A percentile compares a stretch with the other conserved stretches of the same genome.
phyloP scores from a whole-genome alignment of 1,140 invertebrate genomes.

The Bombus balteatus region DNA sequence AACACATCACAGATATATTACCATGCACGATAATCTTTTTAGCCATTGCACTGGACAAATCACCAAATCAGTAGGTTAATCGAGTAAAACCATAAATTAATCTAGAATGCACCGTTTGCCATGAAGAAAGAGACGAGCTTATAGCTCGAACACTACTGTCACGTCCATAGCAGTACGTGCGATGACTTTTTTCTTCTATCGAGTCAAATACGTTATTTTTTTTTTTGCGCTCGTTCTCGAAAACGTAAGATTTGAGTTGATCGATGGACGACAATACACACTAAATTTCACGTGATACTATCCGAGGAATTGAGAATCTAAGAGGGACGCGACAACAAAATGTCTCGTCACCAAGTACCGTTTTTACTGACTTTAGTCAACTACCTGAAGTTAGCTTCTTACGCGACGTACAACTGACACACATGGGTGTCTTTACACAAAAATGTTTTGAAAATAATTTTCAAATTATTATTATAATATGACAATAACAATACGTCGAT shows the following conservation, averaged over 20 bases:
- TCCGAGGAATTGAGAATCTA: constrained; percentile 19
- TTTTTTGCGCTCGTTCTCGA: neutral
- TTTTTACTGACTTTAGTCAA: constrained; percentile 35
- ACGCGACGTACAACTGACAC: constrained; percentile 58
- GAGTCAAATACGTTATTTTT: constrained; percentile 12
- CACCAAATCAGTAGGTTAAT: constrained; percentile 32
- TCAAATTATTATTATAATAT: neutral
- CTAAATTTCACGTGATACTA: constrained; percentile 40
- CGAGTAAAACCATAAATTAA: constrained; percentile 29
- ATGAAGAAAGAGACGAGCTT: constrained; percentile 56
- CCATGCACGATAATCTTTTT: constrained; percentile 27
- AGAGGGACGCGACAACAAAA: constrained; percentile 30
- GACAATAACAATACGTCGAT: no score
- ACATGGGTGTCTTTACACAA: constrained; percentile 27
- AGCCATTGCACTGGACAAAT: constrained; percentile 46
- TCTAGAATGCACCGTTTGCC: constrained; percentile 50
- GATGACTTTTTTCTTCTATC: constrained; percentile 30
- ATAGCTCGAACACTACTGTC: constrained; percentile 59
- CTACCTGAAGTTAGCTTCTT: constrained; percentile 39
- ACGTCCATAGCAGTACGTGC: constrained; percentile 55
- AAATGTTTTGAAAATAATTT: neutral
- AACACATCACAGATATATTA: constrained; percentile 33
- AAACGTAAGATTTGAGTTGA: neutral
- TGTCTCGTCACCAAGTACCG: constrained; percentile 26
- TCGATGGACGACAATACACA: neutral